Percentiles rank a stretch among this genome's conserved stretches.
These are phyloP conservation scores for Pteruthius melanotis DNA, from an alignment of 2,113 vertebrate species.

Conservation along the genomic window DNA sequence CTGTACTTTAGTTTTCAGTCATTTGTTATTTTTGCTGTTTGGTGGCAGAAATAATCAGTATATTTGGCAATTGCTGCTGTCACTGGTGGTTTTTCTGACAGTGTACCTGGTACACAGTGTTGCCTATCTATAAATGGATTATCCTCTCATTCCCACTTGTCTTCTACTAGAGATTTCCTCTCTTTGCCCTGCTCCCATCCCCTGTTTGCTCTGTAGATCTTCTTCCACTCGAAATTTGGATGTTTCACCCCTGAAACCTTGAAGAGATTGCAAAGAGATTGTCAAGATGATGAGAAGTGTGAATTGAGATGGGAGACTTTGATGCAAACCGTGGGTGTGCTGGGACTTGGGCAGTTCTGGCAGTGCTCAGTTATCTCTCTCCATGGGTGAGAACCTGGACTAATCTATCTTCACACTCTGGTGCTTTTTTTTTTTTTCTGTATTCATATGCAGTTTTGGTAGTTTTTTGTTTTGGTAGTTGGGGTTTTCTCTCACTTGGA, in stretches of 20 bases:
- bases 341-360: rapidly evolving
- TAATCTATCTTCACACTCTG: not conserved
- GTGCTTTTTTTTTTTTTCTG: not conserved
- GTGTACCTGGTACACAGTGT: not conserved
- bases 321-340: not conserved
- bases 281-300: not conserved
- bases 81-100: not conserved
- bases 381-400: not conserved
- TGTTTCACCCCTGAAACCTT: not conserved
- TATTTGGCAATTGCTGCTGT: not conserved
- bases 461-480: not conserved
- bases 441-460: not conserved
- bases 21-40: not conserved
- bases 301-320: not conserved
- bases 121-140: not conserved
- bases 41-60: not conserved
- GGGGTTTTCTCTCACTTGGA: not conserved
- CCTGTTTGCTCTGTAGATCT: not conserved
- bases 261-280: not conserved
- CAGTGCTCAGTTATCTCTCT: not conserved
- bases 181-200: not conserved
- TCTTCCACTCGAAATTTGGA: not conserved
- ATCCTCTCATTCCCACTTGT: not conserved
- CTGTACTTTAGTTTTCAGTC: not conserved
- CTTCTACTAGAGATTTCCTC: not conserved